Evolutionary conservation across 2,888 invertebrate species (phyloP), one percentile per base, ranked within the genome.

Genomic region (Cremastinae sp.): DNA sequence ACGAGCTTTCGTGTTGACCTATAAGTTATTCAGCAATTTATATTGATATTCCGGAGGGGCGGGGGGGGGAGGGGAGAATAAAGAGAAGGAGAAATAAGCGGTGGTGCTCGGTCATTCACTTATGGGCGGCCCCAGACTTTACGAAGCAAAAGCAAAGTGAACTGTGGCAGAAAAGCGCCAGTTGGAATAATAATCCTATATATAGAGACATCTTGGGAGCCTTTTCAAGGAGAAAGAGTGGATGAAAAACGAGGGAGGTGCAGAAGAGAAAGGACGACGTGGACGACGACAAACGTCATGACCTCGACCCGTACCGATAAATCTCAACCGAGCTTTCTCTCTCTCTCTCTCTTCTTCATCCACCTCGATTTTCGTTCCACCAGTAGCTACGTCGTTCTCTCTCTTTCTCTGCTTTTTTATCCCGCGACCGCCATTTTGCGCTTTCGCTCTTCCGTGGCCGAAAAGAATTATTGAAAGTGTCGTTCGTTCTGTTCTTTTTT

Each of bases 271-370:
- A 49, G 72, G 74, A 74, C 74, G 79, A 64, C 69, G 73, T 73
- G 69, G 76, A 76, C 76, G 73, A 76, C 76, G 76, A 76, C 73
- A 73, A 76, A 76, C 76, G 76, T 76, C 65, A 69, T 70, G 76
- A 76, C 73, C 76, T 76, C 76, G 76, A 76, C 76, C 76, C 69
- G 73, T 65, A 76, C 73, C 76, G 65, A 76, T 76, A 76, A 76
- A 76, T 76, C 76, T 73, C 73, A 14, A 47, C 28, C 61, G 37
- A 61, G 41, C 61, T 14, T 51, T 69, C 51, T 47, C 20, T 39
- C 49, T 47, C 18, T 62, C 20, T n/a, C 18, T 64, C 22, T 64
- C 10, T 43, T 43, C 53, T 18, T 41, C 14, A 59, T 22, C 18
- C 10, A 12, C 53, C 35, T 10, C 10, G 1, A 14, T 37, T 47